Evolutionary conservation across 2,113 vertebrate genomes (phyloP).

Genomic region (Nyctereutes procyonoides): DNA sequence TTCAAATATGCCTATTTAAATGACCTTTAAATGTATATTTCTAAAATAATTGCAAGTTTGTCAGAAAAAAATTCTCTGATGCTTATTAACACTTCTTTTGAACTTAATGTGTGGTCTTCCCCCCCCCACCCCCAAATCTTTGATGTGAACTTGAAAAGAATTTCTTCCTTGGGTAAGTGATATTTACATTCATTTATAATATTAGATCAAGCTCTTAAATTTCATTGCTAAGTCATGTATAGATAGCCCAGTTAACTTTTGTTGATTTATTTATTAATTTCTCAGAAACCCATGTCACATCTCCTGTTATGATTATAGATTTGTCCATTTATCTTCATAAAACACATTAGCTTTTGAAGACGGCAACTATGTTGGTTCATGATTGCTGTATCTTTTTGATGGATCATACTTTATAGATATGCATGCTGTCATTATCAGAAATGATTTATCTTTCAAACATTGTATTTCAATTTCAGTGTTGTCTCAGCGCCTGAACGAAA

Average conservation of each 20-base stretch:
- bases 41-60: not conserved
- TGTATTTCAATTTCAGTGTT: not conserved
- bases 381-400: not conserved
- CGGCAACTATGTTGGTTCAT: not conserved
- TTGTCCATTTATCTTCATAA: not conserved
- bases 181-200: conserved; percentile 2
- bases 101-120: not conserved
- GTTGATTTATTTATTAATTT: not conserved
- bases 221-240: not conserved
- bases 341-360: not conserved
- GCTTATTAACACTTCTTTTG: not conserved
- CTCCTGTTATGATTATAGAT: not conserved
- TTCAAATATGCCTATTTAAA: not conserved
- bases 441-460: not conserved
- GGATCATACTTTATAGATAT: not conserved
- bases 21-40: not conserved
- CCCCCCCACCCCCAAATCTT: not conserved
- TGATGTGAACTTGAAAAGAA: conserved; percentile 27
- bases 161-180: not conserved
- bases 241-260: not conserved
- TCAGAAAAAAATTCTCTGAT: not conserved
- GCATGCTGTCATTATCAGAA: not conserved
- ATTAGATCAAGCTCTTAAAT: not conserved
- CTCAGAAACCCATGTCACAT: not conserved
- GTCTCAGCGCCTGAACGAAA: not conserved